Percentiles rank a stretch among this genome's conserved stretches.
Evolutionary conservation across 2,888 invertebrate species (phyloP).

Genomic region (Agrochola lychnidis): DNA sequence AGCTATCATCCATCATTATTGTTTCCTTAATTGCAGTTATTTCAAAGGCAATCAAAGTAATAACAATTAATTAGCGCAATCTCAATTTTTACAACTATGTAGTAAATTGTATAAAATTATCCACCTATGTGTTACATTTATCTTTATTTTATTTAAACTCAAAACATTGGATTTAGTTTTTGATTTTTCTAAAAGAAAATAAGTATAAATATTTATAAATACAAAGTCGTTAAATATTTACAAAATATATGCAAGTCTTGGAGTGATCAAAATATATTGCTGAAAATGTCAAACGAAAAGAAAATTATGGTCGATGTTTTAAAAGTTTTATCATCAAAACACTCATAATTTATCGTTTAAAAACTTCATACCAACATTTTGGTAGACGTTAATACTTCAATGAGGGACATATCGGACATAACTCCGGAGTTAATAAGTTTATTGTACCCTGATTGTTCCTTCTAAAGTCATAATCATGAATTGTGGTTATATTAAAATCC

Average conservation of each 20-base stretch:
- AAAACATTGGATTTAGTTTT: neutral
- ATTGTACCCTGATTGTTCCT: constrained; percentile 10
- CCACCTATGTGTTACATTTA: neutral
- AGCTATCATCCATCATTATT: constrained; percentile 50
- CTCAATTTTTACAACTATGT: constrained; percentile 1
- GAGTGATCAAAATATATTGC: neutral
- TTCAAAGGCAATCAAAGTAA: constrained; percentile 47
- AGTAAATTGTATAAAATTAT: too few relatives aligned
- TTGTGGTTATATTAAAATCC: constrained; percentile 13
- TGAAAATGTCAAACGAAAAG: constrained; percentile 5
- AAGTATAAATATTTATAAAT: constrained; percentile 1
- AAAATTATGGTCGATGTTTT: constrained; percentile 6
- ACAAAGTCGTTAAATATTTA: neutral
- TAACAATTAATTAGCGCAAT: constrained; percentile 44
- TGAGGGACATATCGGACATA: neutral
- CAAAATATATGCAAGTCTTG: neutral
- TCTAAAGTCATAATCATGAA: constrained; percentile 6
- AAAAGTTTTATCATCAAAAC: constrained; percentile 8
- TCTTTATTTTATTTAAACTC: constrained; percentile 5
- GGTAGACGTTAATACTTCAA: neutral
- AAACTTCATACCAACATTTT: neutral
- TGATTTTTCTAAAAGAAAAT: neutral
- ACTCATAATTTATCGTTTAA: neutral
- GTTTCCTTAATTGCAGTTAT: constrained; percentile 36
- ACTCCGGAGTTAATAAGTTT: constrained; percentile 24